Conservation (phyloP, 1,140 invertebrate genomes). For the Rhopalosiphum maidis region DNA sequence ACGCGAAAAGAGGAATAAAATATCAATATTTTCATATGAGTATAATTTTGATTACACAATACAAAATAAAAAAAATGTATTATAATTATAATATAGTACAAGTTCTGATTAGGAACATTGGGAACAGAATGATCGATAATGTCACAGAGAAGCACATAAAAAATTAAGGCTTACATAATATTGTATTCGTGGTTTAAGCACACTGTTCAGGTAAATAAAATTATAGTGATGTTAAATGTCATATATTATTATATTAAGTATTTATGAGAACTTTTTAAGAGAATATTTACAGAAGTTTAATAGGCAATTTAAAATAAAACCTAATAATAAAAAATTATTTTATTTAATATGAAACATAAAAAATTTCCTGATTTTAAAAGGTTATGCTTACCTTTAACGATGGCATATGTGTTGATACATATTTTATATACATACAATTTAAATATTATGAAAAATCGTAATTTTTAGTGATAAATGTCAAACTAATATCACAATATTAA, state of each 20-base stretch:
- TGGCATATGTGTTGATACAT: background rate
- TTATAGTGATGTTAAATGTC: too few species aligned
- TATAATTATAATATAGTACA: background rate
- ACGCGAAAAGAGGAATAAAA: background rate
- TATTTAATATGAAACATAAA: background rate
- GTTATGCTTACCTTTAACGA: too few species aligned
- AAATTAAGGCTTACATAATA: too few species aligned
- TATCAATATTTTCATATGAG: background rate
- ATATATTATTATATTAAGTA: too few species aligned
- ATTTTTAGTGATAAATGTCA: background rate
- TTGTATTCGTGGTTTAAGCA: too few species aligned
- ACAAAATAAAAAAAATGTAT: background rate
- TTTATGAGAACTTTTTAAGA: too few species aligned
- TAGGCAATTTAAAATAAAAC: too few species aligned
- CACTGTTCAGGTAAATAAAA: too few species aligned
- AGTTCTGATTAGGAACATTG: background rate
- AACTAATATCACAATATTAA: background rate
- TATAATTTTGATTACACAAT: background rate
- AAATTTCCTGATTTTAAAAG: too few species aligned
- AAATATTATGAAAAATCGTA: background rate
- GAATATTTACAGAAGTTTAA: too few species aligned
- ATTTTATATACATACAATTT: background rate
- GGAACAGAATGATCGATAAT: background rate
- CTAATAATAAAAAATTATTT: background rate
- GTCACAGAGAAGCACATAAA: too few species aligned